Percentiles rank a stretch among this genome's conserved stretches.
These are phyloP conservation scores for Acholoe squamosa DNA, from an alignment of 2,888 invertebrate species.

Conservation along the genomic window DNA sequence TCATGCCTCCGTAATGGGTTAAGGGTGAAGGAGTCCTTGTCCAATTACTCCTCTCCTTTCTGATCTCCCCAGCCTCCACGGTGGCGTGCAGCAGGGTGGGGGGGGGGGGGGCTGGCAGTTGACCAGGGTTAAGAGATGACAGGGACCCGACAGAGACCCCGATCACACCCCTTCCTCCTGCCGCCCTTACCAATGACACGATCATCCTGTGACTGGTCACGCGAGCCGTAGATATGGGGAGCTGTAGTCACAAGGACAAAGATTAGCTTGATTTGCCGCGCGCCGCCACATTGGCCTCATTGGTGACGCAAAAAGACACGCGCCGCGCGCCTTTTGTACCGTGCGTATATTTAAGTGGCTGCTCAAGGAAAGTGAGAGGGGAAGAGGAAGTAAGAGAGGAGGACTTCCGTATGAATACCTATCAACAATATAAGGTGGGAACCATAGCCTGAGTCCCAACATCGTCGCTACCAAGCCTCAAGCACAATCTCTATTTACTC, in stretches of 20 bases:
- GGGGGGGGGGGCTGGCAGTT: constrained; percentile 24
- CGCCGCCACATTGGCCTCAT: constrained; percentile 14
- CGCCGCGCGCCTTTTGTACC: not conserved
- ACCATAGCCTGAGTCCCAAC: too few species aligned
- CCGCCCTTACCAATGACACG: constrained; percentile 5
- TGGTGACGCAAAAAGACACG: constrained; percentile 6
- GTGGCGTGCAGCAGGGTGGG: not conserved
- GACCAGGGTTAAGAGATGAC: constrained; percentile 40
- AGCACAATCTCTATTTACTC: too few species aligned
- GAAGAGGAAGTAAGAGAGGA: too few species aligned
- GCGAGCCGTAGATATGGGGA: not conserved
- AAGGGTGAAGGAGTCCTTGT: not conserved
- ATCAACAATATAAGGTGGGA: too few species aligned
- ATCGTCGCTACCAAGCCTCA: too few species aligned
- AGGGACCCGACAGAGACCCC: constrained; percentile 1
- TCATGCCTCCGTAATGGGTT: too few species aligned
- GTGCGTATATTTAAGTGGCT: not conserved
- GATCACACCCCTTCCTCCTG: constrained; percentile 24
- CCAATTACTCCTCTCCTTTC: constrained; percentile 3
- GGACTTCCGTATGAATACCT: too few species aligned
- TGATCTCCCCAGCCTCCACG: not conserved
- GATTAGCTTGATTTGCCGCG: constrained; percentile 45
- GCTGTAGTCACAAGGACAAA: not conserved
- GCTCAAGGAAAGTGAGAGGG: not conserved
- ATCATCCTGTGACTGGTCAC: not conserved